Evolutionary conservation across 2,888 invertebrate genomes (phyloP).

Genomic region (Acrocera orbiculus): DNA sequence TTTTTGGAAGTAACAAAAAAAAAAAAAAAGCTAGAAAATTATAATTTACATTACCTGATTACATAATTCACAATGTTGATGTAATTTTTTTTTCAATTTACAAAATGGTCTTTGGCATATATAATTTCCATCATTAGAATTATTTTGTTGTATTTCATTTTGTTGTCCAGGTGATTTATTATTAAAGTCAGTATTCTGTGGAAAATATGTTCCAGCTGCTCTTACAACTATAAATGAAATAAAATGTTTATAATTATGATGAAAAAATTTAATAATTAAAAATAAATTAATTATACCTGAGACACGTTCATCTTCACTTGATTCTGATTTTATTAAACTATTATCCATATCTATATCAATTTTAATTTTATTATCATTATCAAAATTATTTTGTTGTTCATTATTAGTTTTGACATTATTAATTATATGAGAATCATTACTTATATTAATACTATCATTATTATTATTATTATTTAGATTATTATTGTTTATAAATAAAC

Average conservation of each 20-base stretch:
- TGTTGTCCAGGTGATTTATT: neutral
- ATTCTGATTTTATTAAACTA: constrained; percentile 5
- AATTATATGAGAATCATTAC: neutral
- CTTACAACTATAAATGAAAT: constrained; percentile 21
- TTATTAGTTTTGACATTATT: neutral
- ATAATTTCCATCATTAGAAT: neutral
- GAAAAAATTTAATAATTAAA: neutral
- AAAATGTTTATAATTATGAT: no score
- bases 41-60: constrained; percentile 35
- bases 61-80: constrained; percentile 64
- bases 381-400: neutral
- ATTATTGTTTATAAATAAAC: no score
- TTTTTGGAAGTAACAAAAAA: no score
- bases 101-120: constrained; percentile 58
- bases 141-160: neutral
- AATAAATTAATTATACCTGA: constrained; percentile 12
- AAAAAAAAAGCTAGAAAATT: neutral
- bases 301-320: constrained; percentile 18
- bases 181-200: constrained; percentile 19
- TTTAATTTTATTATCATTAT: neutral
- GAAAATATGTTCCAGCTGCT: constrained; percentile 28
- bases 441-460: no score
- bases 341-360: constrained; percentile 9
- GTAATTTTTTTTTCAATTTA: constrained; percentile 58
- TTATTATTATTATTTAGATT: no score